Base-by-base conservation (phyloP, 2,113 vertebrate species). In the Heteronetta atricapilla region DNA sequence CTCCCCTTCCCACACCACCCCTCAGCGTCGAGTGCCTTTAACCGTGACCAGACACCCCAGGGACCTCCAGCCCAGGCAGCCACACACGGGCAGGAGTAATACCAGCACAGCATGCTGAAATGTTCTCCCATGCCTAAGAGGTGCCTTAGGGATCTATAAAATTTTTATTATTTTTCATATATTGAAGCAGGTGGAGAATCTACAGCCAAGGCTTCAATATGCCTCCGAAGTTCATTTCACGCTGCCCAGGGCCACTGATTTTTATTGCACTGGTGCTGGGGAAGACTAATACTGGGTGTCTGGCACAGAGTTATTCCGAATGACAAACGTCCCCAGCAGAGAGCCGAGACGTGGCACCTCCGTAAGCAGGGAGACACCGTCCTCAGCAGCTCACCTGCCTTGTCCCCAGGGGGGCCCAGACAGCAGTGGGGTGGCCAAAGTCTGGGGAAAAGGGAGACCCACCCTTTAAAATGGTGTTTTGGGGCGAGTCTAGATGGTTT, bases 141-240 rank as follows among this genome's bases (percentile, higher is more conserved):
- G 79, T 62, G 82, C 86, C 66, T 75, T 89, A 79, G 82, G 88
- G 89, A 88, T 55, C 69, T 69, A 73, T 89, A 89, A 90, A 93
- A 62, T 40, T 3, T 42, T 76, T 82, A 84, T 94, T 89, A 74
- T 84, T 93, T 88, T 96, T 94, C 88, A 64, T 59, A 53, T 89
- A 69, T 50, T 82, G 74, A 84, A 93, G 89, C 73, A 90, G 69
- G 66, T 73, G n/a, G 53, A 93, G 67, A 95, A 79, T 68, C 80
- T 79, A 92, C 53, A 90, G 88, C 77, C 83, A 72, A 90, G 48
- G 74, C 77, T 92, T 82, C 63, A 66, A 33, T 28, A 73, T 0
- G 1, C 72, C 59, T 90, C 48, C 44, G 5, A 90, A 92, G 89
- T 72, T 93, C 69, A 92, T 92, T 90, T 94, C 69, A 44, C 26